Conservation (phyloP, 2,888 invertebrate genomes). For the Orthonychiurus folsomi region DNA sequence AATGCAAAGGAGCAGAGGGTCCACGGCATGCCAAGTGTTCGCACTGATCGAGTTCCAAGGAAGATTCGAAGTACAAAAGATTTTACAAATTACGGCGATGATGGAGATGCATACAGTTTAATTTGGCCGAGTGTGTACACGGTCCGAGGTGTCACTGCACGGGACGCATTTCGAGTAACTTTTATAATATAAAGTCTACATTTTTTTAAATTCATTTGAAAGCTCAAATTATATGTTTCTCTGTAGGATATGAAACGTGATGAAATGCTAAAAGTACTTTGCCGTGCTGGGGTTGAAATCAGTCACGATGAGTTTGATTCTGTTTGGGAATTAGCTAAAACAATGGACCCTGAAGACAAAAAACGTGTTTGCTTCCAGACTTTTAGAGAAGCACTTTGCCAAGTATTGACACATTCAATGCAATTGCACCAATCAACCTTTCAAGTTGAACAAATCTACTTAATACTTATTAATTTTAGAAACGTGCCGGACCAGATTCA, state of each 20-base stretch:
- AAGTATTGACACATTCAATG: conserved; percentile 10
- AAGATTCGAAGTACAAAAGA: conserved; percentile 29
- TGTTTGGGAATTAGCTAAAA: conserved; percentile 41
- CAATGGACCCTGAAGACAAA: conserved; percentile 38
- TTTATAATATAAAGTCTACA: no score
- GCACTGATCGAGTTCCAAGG: conserved; percentile 21
- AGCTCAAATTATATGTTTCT: background rate
- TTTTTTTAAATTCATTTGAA: conserved; percentile 6
- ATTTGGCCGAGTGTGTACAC: conserved; percentile 38
- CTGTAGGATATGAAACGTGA: conserved; percentile 28
- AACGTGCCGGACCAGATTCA: background rate
- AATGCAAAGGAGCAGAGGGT: conserved; percentile 21
- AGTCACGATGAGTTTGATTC: conserved; percentile 40
- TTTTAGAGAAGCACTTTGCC: conserved; percentile 36
- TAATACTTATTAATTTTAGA: background rate
- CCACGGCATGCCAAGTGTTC: conserved; percentile 31
- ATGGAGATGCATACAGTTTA: conserved; percentile 35
- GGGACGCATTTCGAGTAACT: conserved; percentile 36
- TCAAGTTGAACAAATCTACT: background rate
- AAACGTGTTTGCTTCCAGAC: conserved; percentile 41
- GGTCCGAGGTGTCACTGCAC: conserved; percentile 26
- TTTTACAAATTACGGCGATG: conserved; percentile 30
- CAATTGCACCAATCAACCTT: background rate
- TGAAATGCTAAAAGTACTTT: conserved; percentile 26
- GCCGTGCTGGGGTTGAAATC: conserved; percentile 39